Evolutionary conservation across 2,113 vertebrate genomes (phyloP).

Genomic region (Thermophis baileyi): DNA sequence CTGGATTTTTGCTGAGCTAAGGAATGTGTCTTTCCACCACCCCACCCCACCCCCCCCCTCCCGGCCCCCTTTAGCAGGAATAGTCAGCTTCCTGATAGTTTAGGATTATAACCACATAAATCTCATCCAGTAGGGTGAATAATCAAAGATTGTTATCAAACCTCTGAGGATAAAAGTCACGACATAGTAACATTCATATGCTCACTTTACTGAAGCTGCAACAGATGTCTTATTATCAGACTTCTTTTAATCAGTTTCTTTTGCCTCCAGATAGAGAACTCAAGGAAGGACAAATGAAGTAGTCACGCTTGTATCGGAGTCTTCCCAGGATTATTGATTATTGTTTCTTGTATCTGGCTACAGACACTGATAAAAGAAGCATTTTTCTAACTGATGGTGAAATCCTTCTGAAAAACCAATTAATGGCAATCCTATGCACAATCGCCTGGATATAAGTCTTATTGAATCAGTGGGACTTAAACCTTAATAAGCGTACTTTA

Average conservation of each 20-base stretch:
- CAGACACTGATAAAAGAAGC: background rate
- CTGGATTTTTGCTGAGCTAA: background rate
- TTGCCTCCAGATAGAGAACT: background rate
- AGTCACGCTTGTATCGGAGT: background rate
- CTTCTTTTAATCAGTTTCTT: background rate
- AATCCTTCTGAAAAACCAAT: background rate
- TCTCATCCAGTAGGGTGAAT: background rate
- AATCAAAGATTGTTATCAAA: background rate
- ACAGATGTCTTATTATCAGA: background rate
- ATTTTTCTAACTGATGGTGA: background rate
- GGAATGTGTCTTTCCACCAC: background rate
- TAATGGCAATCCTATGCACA: background rate
- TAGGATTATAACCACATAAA: background rate
- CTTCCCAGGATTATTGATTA: background rate
- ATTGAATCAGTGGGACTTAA: background rate
- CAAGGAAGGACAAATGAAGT: background rate
- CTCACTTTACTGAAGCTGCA: background rate
- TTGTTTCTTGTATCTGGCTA: background rate
- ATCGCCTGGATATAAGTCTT: background rate
- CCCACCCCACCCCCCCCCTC: accelerated
- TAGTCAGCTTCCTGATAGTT: background rate
- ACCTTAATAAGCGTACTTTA: background rate
- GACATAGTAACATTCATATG: background rate
- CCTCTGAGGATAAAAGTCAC: background rate
- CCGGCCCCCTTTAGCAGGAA: background rate